Evolutionary conservation across 2,113 vertebrate species (phyloP), one percentile per base, ranked within the genome.

Genomic region (Syngnathus floridae): DNA sequence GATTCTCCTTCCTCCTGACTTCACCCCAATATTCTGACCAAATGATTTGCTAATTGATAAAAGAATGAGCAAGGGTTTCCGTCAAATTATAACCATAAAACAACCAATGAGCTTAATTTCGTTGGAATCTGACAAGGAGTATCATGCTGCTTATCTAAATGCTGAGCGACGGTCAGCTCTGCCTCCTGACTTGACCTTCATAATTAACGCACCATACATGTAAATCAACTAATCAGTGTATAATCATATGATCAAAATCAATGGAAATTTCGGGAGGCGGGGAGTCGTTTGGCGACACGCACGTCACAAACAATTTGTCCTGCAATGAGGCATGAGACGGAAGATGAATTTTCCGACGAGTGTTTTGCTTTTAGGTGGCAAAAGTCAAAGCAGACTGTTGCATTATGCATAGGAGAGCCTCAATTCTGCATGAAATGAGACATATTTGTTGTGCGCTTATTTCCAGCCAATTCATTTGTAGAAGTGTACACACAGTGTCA

Each of bases 381-480:
- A 57, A 57, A 36, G 56, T n/a, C 35, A 58, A 58, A 40, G 37
- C 36, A 59, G 57, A 11, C 36, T 19, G 57, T 38, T 59, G 36
- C 36, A 59, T 59, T 11, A 38, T 38, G 57, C 16, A 59, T 59
- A 4, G 11, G 51, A 12, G 9, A 21, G 17, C 57, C 36, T n/a
- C 36, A 40, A 21, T 54, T 54, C 10, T 54, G 51, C 51, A 54
- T 54, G 51, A 58, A 19, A 58, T 58, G 31, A 58, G 56, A 21
- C 41, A 62, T 62, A 26, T 62, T 48, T 31, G n/a, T 35, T 46
- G 45, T 43, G 9, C 56, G 41, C 38, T 74, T 67, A 37, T 72
- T 66, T 31, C 22, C 40, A 62, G 43, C 38, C 41, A 35, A 60
- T 43, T 55, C 5, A 43, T 65, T 75, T 67, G 26, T 60, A 7